Percentiles rank a stretch among this genome's conserved stretches.
Conservation (phyloP, 2,113 vertebrate genomes). For the Neolamprologus variostigma region DNA sequence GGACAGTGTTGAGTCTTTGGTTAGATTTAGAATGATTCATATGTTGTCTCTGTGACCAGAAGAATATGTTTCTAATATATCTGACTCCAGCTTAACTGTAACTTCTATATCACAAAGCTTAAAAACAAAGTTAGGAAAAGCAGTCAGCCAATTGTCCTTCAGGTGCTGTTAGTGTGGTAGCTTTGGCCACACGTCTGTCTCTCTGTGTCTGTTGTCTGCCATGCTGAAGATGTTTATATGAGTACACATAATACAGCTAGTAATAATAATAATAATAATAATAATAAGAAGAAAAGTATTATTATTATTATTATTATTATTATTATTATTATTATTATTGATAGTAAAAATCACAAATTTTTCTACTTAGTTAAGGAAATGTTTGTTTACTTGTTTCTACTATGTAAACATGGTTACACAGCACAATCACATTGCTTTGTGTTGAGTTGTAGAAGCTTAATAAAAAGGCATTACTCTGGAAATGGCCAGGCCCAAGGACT, state of each 20-base stretch:
- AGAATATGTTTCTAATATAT: background rate
- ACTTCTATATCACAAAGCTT: background rate
- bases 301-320: background rate
- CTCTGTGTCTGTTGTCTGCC: background rate
- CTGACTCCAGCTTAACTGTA: background rate
- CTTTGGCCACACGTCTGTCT: background rate
- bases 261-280: background rate
- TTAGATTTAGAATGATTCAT: background rate
- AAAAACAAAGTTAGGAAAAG: slow-evolving; percentile 5
- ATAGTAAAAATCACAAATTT: background rate
- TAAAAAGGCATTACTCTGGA: background rate
- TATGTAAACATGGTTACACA: background rate
- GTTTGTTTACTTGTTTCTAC: background rate
- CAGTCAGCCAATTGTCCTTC: background rate
- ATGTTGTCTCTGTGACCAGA: background rate
- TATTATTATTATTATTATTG: background rate
- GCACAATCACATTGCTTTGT: background rate
- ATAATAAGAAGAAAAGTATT: rapidly evolving
- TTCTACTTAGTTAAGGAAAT: background rate
- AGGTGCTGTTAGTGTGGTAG: background rate
- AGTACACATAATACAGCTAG: background rate
- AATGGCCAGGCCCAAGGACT: background rate
- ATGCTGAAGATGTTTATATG: background rate
- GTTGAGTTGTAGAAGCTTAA: background rate
- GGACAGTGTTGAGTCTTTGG: background rate